These are phyloP conservation scores for Cricetomys ansorgei DNA, from an alignment of 2,113 vertebrate genomes.

Conservation along the genomic window DNA sequence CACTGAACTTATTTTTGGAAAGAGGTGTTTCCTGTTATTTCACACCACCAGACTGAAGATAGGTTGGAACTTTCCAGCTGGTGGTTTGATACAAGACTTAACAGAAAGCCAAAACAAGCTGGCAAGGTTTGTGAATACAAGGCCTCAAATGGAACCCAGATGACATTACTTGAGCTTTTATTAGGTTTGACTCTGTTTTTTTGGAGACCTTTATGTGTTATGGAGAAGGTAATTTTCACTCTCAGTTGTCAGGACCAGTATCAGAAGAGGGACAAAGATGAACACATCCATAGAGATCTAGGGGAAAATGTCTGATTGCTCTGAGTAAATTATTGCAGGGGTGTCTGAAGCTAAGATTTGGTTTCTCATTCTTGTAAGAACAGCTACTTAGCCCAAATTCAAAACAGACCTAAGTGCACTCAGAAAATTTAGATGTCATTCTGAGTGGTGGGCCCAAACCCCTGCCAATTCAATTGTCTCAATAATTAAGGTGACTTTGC, in stretches of 20 bases:
- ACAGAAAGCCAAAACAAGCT: constrained; percentile 67
- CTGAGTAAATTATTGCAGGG: constrained; percentile 3
- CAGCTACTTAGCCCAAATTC: constrained; percentile 21
- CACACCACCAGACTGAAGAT: constrained; percentile 50
- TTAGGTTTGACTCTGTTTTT: constrained; percentile 45
- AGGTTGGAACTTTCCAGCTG: constrained; percentile 53
- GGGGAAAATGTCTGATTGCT: not conserved
- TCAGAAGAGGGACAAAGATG: constrained; percentile 9
- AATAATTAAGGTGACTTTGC: not conserved
- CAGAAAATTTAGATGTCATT: not conserved
- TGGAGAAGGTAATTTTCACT: constrained; percentile 13
- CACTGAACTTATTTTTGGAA: constrained; percentile 64
- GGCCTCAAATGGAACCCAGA: constrained; percentile 29
- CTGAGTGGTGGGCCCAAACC: not conserved
- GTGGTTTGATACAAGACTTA: constrained; percentile 69
- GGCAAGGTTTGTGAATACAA: constrained; percentile 47
- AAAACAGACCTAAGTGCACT: constrained; percentile 43
- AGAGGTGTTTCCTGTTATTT: constrained; percentile 63
- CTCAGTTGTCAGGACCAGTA: not conserved
- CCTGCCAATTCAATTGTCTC: not conserved
- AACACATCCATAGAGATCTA: not conserved
- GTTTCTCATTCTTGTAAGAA: constrained; percentile 25
- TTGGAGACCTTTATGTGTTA: constrained; percentile 35
- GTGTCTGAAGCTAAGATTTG: not conserved
- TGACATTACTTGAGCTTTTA: constrained; percentile 51